Conservation (phyloP, 2,113 vertebrate genomes). For the Porphyrio hochstetteri region DNA sequence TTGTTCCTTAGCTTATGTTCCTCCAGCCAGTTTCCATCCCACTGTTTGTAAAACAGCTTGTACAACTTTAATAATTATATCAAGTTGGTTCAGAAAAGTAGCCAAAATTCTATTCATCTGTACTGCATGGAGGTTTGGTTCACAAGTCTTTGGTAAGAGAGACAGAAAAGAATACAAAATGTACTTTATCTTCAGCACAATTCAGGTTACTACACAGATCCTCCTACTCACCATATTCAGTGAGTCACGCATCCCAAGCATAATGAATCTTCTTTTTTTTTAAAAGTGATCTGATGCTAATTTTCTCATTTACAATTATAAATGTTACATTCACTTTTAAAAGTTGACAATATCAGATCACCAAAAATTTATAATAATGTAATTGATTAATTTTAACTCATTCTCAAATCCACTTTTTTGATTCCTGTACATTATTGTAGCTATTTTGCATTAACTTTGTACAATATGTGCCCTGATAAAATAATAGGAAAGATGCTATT, state of each 20-base stretch:
- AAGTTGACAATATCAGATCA: not conserved
- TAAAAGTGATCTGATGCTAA: not conserved
- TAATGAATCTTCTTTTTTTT: not conserved
- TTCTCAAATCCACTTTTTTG: not conserved
- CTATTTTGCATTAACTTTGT: not conserved
- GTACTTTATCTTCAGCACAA: conserved; percentile 7
- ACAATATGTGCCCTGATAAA: not conserved
- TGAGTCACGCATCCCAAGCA: not conserved
- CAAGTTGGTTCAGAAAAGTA: not conserved
- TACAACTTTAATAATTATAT: not conserved
- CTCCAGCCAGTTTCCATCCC: not conserved
- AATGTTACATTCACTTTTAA: not conserved
- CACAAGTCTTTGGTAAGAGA: not conserved
- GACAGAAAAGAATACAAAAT: not conserved
- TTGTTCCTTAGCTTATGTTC: not conserved
- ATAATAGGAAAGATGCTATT: not conserved
- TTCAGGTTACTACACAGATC: conserved; percentile 48
- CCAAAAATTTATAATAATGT: not conserved
- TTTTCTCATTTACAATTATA: conserved; percentile 42
- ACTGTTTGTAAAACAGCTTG: not conserved
- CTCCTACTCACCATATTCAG: conserved; percentile 42
- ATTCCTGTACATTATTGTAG: not conserved
- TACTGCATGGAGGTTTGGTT: not conserved
- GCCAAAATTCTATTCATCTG: not conserved
- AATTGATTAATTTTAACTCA: not conserved